Conservation (phyloP, 1,140 invertebrate species). For the Drosophila lini region DNA sequence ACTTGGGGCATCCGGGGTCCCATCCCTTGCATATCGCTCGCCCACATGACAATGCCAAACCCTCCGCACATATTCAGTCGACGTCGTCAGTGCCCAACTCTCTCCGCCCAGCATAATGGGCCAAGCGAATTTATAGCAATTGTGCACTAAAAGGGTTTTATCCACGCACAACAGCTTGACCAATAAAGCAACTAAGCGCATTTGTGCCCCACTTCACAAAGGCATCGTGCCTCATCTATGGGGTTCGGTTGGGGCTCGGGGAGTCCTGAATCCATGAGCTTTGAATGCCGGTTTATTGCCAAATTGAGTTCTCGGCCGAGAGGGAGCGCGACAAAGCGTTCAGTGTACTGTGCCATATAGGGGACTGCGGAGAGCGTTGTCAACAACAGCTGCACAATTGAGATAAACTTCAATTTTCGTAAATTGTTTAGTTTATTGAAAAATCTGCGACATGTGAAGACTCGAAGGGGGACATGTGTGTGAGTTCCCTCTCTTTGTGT, state of each 20-base stretch:
- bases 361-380: slow-evolving; percentile 56
- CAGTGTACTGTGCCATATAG: slow-evolving; percentile 40
- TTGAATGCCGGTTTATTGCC: slow-evolving; percentile 73
- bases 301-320: slow-evolving; percentile 76
- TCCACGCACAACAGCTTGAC: slow-evolving; percentile 83
- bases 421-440: slow-evolving; percentile 83
- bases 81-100: neutral
- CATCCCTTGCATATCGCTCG: slow-evolving; percentile 26
- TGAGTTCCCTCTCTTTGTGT: neutral
- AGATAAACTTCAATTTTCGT: slow-evolving; percentile 83
- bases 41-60: slow-evolving; percentile 63
- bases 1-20: slow-evolving; percentile 26
- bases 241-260: slow-evolving; percentile 1
- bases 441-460: slow-evolving; percentile 81
- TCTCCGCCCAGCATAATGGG: slow-evolving; percentile 53
- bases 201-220: slow-evolving; percentile 69
- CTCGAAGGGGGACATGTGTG: slow-evolving; percentile 17
- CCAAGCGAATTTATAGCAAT: slow-evolving; percentile 81
- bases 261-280: slow-evolving; percentile 53
- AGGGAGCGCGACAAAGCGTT: slow-evolving; percentile 54
- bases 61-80: slow-evolving; percentile 1
- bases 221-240: slow-evolving; percentile 42
- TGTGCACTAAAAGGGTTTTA: slow-evolving; percentile 83
- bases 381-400: slow-evolving; percentile 83
- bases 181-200: slow-evolving; percentile 83